A percentile compares a stretch with the other conserved stretches of the same genome.
These are phyloP conservation scores for Hydrozoanthus gracilis DNA, from an alignment of 92 coral and sea anemone genomes.

Conservation along the genomic window DNA sequence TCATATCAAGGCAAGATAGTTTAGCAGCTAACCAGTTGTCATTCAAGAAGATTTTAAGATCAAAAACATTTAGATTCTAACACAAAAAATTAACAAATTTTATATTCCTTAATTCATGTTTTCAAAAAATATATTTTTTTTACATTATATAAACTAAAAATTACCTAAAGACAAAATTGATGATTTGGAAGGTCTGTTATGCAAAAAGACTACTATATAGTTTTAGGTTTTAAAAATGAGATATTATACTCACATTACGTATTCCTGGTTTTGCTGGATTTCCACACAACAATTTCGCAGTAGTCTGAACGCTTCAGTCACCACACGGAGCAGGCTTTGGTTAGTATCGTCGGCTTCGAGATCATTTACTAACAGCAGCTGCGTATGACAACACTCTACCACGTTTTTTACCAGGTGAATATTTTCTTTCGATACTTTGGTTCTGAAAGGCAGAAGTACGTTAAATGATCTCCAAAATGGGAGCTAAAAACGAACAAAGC, in stretches of 20 bases:
- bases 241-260: constrained; percentile 61
- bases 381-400: background rate
- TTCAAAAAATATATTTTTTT: no score
- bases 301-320: constrained; percentile 77
- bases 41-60: no score
- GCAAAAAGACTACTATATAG: background rate
- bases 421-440: constrained; percentile 18
- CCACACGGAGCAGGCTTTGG: constrained; percentile 32
- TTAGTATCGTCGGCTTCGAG: constrained; percentile 5
- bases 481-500: background rate
- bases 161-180: background rate
- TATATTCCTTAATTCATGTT: no score
- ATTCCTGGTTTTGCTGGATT: constrained; percentile 70
- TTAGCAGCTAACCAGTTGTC: no score
- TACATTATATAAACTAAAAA: no score
- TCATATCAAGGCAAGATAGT: no score
- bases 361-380: background rate
- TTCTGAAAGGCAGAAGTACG: constrained; percentile 3
- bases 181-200: background rate
- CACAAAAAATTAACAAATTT: no score
- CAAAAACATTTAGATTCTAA: no score
- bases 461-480: background rate
- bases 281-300: constrained; percentile 90
- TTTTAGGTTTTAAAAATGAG: background rate
- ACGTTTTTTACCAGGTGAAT: constrained; percentile 4